phyloP scores from a whole-genome alignment of 2,113 vertebrate species.

The Upupa epops region DNA sequence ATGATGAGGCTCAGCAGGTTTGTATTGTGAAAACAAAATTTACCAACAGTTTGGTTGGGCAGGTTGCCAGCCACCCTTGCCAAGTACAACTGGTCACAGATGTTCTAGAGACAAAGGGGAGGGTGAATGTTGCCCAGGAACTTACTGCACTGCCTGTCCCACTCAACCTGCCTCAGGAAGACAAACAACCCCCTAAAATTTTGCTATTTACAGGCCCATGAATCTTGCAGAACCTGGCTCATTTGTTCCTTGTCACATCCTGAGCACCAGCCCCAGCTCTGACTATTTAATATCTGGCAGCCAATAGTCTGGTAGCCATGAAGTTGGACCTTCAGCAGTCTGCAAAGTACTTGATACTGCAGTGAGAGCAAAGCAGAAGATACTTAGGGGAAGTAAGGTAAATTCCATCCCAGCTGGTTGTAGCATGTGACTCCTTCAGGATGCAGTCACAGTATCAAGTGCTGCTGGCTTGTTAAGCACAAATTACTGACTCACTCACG shows the following conservation, averaged over 20 bases:
- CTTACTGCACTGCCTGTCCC: not conserved
- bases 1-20: accelerated
- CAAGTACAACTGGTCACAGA: not conserved
- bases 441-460: not conserved
- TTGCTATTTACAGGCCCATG: not conserved
- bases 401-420: not conserved
- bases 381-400: not conserved
- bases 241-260: too few relatives aligned
- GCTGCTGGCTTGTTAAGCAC: not conserved
- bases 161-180: not conserved
- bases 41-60: not conserved
- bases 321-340: too few relatives aligned
- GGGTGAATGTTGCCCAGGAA: not conserved
- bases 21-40: not conserved
- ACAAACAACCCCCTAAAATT: not conserved
- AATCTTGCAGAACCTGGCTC: too few relatives aligned
- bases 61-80: not conserved
- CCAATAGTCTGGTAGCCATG: too few relatives aligned
- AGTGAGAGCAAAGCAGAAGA: not conserved
- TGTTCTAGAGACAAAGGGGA: not conserved
- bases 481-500: not conserved
- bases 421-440: not conserved
- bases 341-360: too few relatives aligned
- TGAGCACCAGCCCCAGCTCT: too few relatives aligned
- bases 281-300: too few relatives aligned